Base-by-base conservation (phyloP, 2,113 vertebrate genomes). In the Felis chaus region DNA sequence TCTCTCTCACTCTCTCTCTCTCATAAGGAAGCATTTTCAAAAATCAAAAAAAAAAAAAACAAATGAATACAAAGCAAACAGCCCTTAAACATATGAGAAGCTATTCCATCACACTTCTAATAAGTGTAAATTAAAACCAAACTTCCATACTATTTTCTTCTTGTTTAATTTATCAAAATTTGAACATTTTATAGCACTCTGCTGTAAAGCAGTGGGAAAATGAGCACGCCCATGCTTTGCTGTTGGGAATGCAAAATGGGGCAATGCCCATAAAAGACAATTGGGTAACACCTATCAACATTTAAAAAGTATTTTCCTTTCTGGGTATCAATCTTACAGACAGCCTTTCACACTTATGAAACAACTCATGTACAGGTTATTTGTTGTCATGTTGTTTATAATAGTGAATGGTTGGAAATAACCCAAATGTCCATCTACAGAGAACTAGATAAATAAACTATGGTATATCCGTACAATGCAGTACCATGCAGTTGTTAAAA, bases 91-190 rank as follows among this genome's bases (percentile, higher is more conserved):
- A 25, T 85, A 79, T 16, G 57, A 84, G 92, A 95, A 95, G 15
- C 21, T 53, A 2, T 15, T 97, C 50, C 85, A 48, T 10, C 29
- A 81, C 53, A 91, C 6, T 93, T 1, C 3, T 11, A 91, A 36
- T 68, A 61, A 85, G 7, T 87, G 9, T 61, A 86, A 92, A 73
- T 68, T 96, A 79, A 83, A 96, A 68, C 23, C 66, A 73, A 94
- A 65, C 4, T 73, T 41, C 76, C 19, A 78, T 15, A 87, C 6
- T 66, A 61, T 41, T 97, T 97, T 74, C 21, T 21, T 80, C n/a
- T 14, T 86, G 66, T 33, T 61, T 18, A 39, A 79, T 93, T 95
- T 89, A 5, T 27, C n/a, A 55, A 90, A 78, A 83, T 92, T 25
- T 33, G 13, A 95, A 78, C 7, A 23, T 65, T 73, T 84, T 27